A percentile compares a stretch with the other conserved stretches of the same genome.
phyloP scores from a whole-genome alignment of 1,140 invertebrate species.

The Drosophila erecta region DNA sequence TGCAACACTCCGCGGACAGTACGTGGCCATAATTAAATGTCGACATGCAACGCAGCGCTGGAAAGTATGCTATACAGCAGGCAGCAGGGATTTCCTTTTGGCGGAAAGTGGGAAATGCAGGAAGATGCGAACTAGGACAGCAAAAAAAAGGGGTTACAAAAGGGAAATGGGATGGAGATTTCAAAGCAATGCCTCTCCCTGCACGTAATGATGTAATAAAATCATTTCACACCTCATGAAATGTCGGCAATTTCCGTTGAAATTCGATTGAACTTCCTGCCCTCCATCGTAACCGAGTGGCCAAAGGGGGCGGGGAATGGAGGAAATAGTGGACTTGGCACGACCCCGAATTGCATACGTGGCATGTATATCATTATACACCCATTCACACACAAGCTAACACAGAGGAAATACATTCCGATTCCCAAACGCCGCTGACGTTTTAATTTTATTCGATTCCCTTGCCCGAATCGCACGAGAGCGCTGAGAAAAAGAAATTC shows the following conservation, averaged over 20 bases:
- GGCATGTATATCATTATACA: conserved; percentile 79
- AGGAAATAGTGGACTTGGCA: conserved; percentile 61
- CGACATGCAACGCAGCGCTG: conserved; percentile 68
- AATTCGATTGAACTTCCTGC: conserved; percentile 83
- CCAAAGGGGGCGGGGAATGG: conserved; percentile 10
- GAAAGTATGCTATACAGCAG: conserved; percentile 40
- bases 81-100: conserved; percentile 36
- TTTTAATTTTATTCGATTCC: conserved; percentile 79
- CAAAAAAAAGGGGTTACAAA: conserved; percentile 3
- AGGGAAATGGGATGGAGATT: conserved; percentile 14
- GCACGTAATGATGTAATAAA: conserved; percentile 84
- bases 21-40: conserved; percentile 81
- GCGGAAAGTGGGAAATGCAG: conserved; percentile 2
- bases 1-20: conserved; percentile 45
- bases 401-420: conserved; percentile 40
- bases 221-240: conserved; percentile 84
- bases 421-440: conserved; percentile 58
- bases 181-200: conserved; percentile 37
- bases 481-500: conserved; percentile 39
- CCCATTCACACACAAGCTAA: conserved; percentile 8
- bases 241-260: conserved; percentile 83
- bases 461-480: background rate
- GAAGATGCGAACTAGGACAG: conserved; percentile 28
- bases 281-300: conserved; percentile 24
- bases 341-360: conserved; percentile 69